phyloP scores from a whole-genome alignment of 2,888 invertebrate genomes.

The Coenonympha arcania region DNA sequence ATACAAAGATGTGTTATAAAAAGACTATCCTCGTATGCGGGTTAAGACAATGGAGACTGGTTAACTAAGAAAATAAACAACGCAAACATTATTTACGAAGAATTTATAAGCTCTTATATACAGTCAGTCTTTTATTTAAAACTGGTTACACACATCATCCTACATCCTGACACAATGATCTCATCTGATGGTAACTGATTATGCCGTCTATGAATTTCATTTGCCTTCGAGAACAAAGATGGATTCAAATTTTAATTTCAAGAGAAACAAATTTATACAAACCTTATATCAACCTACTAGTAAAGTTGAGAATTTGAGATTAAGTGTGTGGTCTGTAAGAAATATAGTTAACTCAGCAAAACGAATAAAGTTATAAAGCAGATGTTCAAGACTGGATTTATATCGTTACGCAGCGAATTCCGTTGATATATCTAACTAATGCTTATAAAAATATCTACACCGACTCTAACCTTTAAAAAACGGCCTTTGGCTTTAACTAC shows the following conservation, averaged over 20 bases:
- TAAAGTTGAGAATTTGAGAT: no score
- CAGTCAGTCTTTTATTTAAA: neutral
- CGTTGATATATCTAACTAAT: neutral
- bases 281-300: no score
- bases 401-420: constrained; percentile 10
- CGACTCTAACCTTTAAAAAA: no score
- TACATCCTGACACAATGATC: neutral
- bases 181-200: neutral
- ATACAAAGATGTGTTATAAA: constrained; percentile 9
- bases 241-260: no score
- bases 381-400: constrained; percentile 3
- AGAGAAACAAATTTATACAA: neutral
- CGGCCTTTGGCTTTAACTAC: constrained; percentile 23
- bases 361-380: neutral
- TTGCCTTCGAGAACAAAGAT: no score
- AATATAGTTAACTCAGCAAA: no score
- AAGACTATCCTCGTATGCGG: constrained; percentile 13
- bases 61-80: constrained; percentile 12
- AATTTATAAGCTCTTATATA: neutral
- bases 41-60: constrained; percentile 15
- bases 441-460: constrained; percentile 1
- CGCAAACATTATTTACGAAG: constrained; percentile 7
- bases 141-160: neutral
- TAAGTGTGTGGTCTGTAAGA: no score
- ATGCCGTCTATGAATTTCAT: neutral